phyloP scores from a whole-genome alignment of 2,797 vertebrate species.

The Dipus sagitta region DNA sequence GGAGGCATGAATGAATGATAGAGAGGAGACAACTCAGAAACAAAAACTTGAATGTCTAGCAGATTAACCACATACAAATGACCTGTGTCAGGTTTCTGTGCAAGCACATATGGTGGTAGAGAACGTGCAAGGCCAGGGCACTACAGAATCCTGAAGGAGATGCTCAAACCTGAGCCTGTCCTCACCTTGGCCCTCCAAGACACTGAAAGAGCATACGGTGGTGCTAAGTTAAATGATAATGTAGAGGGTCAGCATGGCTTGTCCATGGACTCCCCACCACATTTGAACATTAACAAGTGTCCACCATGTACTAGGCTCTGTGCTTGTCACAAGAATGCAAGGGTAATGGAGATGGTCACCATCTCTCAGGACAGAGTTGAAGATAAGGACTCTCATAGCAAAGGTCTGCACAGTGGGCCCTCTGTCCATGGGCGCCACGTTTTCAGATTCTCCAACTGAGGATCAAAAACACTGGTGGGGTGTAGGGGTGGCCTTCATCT shows the following conservation, averaged over 20 bases:
- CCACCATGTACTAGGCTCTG: background rate
- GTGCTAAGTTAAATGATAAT: background rate
- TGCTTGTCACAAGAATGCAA: background rate
- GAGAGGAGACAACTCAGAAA: background rate
- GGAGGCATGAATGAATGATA: background rate
- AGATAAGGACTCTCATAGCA: background rate
- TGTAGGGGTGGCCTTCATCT: background rate
- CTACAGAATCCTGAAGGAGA: background rate
- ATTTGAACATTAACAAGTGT: background rate
- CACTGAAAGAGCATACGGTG: background rate
- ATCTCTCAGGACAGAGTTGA: background rate
- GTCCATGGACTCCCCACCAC: background rate
- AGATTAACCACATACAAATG: background rate
- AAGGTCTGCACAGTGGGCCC: background rate
- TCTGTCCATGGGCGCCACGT: background rate
- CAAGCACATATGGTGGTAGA: background rate
- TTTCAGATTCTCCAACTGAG: background rate
- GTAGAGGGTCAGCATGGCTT: background rate
- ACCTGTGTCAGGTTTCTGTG: no score
- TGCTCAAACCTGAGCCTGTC: background rate
- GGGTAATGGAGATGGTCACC: background rate
- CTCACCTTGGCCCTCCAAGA: background rate
- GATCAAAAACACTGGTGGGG: background rate
- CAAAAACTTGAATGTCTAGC: background rate
- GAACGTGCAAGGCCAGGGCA: background rate